Conservation (phyloP, 2,888 invertebrate species). For the Keiferia lycopersicella region DNA sequence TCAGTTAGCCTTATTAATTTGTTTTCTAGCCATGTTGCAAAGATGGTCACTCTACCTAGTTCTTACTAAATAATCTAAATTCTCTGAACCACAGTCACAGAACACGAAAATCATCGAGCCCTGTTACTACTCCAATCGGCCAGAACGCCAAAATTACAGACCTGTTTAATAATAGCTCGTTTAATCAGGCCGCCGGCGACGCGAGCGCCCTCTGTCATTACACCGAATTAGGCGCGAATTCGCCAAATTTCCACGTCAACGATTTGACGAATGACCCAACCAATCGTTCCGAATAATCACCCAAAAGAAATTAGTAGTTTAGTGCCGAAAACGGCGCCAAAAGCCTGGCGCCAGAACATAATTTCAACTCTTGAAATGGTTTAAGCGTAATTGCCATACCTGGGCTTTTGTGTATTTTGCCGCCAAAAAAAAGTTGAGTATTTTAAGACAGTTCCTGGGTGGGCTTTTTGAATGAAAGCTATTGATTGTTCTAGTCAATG, state of each 20-base stretch:
- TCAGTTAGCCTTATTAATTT: too few relatives aligned
- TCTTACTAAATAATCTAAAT: too few relatives aligned
- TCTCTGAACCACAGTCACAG: not conserved
- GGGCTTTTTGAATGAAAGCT: conserved; percentile 35
- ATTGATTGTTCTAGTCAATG: conserved; percentile 4
- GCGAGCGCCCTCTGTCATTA: conserved; percentile 15
- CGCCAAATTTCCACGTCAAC: conserved; percentile 55
- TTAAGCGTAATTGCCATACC: conserved; percentile 34
- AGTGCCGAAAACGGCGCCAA: conserved; percentile 13
- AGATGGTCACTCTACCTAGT: too few relatives aligned
- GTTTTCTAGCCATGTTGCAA: too few relatives aligned
- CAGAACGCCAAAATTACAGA: conserved; percentile 16
- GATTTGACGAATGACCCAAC: conserved; percentile 51
- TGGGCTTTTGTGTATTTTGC: conserved; percentile 31
- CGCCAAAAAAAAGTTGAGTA: conserved; percentile 24
- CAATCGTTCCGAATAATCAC: conserved; percentile 3
- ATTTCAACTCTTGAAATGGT: conserved; percentile 1
- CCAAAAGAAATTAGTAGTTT: conserved; percentile 6
- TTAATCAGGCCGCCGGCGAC: conserved; percentile 11
- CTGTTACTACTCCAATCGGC: not conserved
- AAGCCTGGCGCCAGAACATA: conserved; percentile 18
- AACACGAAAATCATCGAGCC: not conserved
- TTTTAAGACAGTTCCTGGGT: conserved; percentile 35
- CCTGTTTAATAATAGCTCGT: conserved; percentile 6
- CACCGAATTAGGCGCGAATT: conserved; percentile 46